Evolutionary conservation across 2,797 vertebrate genomes (phyloP), one percentile per base, ranked within the genome.

Genomic region (Acipenser transmontanus): DNA sequence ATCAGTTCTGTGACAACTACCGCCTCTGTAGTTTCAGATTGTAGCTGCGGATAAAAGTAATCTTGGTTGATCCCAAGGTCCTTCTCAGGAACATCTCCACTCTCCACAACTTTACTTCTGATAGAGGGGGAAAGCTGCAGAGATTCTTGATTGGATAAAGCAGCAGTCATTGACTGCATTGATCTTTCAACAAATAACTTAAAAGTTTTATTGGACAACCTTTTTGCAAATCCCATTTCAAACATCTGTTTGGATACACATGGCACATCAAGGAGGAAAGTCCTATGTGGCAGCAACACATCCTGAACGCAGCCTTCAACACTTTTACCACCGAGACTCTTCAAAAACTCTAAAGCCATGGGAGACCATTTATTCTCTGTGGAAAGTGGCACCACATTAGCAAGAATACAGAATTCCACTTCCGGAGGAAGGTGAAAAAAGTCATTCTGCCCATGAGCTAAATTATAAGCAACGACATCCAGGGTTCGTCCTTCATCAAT

Each of bases 1-100:
- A 82, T 86, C 47, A 98, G 86, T 4, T 98, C 91, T 3, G 94
- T 98, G 47, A 98, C 86, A 6, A 93, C 8, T 1, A 98, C 89
- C 0, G 87, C 87, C 76, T 94, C 94, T 0, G 88, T 91, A 62
- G 90, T 88, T 67, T 88, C 92, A 52, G 83, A 51, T 62, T 90
- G 85, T 74, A 98, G 80, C 71, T 90, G 91, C 0, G 94, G 93
- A 64, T 93, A 94, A 81, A 94, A 86, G 75, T 91, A 98, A 68
- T 84, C 75, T 65, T 85, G 66, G 13, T 76, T 69, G 20, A 80
- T 85, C 12, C 76, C 71, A 7, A 74, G 68, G 48, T n/a, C 64
- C 2, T 2, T 1, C 78, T 73, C 34, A 50, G 51, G 49, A 14
- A 14, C 11, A 13, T 9, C 13, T 7, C 7, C 6, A 8, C 2